Conservation (phyloP, 2,888 invertebrate genomes). For the Conistra vaccinii region DNA sequence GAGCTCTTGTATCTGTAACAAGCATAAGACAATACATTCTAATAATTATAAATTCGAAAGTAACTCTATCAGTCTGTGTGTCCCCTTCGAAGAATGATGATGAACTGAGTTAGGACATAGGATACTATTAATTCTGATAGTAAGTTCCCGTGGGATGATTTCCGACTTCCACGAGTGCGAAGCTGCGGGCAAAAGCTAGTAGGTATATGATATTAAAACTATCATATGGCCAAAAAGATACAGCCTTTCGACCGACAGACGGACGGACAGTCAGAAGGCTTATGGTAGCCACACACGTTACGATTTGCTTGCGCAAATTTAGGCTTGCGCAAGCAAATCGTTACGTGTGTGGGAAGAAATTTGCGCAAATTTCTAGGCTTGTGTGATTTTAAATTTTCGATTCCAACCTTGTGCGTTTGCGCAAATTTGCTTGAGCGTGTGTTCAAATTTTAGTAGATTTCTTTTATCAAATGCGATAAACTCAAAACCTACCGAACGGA, state of each 20-base stretch:
- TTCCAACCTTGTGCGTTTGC: too few species aligned
- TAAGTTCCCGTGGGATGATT: not conserved
- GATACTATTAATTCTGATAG: not conserved
- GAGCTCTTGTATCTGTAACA: conserved; percentile 93
- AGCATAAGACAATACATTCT: not conserved
- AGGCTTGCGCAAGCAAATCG: too few species aligned
- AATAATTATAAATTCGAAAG: not conserved
- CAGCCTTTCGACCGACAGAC: not conserved
- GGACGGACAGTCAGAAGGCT: not conserved
- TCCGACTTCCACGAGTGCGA: not conserved
- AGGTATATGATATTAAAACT: not conserved
- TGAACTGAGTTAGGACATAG: not conserved
- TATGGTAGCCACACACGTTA: too few species aligned
- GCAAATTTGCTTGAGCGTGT: too few species aligned
- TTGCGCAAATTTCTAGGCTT: too few species aligned
- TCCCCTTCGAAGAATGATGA: not conserved
- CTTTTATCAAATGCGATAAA: too few species aligned
- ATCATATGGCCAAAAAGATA: not conserved
- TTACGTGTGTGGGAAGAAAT: too few species aligned
- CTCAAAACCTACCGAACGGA: too few species aligned
- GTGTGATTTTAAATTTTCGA: too few species aligned
- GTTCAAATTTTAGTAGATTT: too few species aligned
- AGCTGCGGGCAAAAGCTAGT: not conserved
- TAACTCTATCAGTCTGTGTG: not conserved
- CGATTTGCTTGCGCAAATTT: too few species aligned